phyloP scores from a whole-genome alignment of 2,888 invertebrate genomes.

The Choreutis nemorana region DNA sequence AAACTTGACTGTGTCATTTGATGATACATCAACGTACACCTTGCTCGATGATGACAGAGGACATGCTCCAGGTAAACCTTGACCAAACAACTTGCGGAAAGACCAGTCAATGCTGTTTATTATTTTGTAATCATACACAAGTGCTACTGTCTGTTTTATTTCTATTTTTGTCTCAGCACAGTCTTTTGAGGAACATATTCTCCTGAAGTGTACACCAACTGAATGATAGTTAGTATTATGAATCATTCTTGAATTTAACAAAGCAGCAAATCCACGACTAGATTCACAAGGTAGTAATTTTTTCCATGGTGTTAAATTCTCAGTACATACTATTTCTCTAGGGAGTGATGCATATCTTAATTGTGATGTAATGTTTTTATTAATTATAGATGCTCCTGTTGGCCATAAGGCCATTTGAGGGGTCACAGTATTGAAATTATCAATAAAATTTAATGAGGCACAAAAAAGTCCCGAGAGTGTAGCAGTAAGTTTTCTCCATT shows the following conservation, averaged over 20 bases:
- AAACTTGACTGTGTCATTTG: conserved; percentile 69
- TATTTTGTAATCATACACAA: conserved; percentile 84
- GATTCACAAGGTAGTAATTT: conserved; percentile 95
- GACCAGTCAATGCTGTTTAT: conserved; percentile 82
- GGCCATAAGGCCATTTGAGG: conserved; percentile 88
- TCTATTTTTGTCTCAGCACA: conserved; percentile 75
- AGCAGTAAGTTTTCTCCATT: conserved; percentile 90
- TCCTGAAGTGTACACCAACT: conserved; percentile 83
- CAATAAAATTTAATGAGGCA: conserved; percentile 95
- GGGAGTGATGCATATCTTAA: conserved; percentile 90
- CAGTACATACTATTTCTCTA: conserved; percentile 96
- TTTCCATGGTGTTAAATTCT: conserved; percentile 98
- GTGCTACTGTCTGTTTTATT: conserved; percentile 83
- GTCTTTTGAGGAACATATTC: conserved; percentile 71
- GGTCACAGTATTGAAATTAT: conserved; percentile 80
- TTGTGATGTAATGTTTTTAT: conserved; percentile 58
- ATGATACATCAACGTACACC: conserved; percentile 82
- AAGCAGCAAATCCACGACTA: conserved; percentile 84
- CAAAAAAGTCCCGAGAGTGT: conserved; percentile 95
- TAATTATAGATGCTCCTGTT: conserved; percentile 64
- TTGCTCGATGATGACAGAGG: conserved; percentile 80
- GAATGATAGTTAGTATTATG: conserved; percentile 95
- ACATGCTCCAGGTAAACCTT: conserved; percentile 82
- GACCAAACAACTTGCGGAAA: conserved; percentile 85
- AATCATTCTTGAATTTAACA: conserved; percentile 89